phyloP scores from a whole-genome alignment of 2,797 vertebrate genomes.

The Emydoidea blandingii region DNA sequence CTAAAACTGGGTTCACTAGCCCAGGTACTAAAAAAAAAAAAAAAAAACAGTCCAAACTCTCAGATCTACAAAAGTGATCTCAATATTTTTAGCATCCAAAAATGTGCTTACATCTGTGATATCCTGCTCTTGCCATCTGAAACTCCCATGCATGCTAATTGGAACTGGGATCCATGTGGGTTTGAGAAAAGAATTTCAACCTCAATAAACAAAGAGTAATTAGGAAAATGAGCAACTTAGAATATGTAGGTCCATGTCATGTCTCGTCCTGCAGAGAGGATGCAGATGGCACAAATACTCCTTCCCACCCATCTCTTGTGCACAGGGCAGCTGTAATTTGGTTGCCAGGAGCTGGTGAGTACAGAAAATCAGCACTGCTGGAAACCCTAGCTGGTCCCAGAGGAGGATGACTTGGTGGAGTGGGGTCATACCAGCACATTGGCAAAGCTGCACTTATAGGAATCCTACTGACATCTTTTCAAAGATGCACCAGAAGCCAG shows the following conservation, averaged over 20 bases:
- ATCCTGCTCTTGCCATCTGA: neutral
- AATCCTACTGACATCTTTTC: neutral
- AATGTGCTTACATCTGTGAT: neutral
- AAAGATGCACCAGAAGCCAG: neutral
- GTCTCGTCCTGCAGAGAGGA: neutral
- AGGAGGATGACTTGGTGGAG: neutral
- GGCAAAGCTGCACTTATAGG: neutral
- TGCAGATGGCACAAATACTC: neutral
- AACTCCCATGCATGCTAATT: neutral
- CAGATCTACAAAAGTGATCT: neutral
- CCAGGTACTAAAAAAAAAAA: neutral
- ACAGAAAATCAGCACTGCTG: neutral
- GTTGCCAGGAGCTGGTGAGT: fast-evolving
- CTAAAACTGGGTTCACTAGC: neutral
- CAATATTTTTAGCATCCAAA: neutral
- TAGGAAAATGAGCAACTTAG: neutral
- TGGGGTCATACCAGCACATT: neutral
- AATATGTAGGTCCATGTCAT: neutral
- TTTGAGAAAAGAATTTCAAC: neutral
- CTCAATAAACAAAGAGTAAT: neutral
- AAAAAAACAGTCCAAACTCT: neutral
- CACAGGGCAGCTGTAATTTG: neutral
- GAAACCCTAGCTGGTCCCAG: neutral
- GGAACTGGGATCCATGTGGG: neutral
- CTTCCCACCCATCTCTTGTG: neutral